Percentiles rank a stretch among this genome's conserved stretches.
Conservation (phyloP, 2,888 invertebrate species). For the Empis livida region DNA sequence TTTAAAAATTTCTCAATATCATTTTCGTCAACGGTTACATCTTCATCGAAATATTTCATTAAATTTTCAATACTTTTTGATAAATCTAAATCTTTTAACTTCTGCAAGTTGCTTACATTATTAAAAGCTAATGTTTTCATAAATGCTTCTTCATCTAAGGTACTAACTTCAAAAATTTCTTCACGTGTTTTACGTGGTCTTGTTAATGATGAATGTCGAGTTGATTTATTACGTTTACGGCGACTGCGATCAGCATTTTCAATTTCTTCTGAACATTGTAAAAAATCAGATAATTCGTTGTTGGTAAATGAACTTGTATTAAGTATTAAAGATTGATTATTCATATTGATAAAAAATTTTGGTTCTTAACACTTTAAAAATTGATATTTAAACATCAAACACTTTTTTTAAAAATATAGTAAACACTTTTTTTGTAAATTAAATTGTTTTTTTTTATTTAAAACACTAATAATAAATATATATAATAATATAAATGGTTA, state of each 20-base stretch:
- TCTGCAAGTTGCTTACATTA: conserved; percentile 13
- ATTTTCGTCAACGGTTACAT: conserved; percentile 15
- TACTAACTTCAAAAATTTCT: conserved; percentile 24
- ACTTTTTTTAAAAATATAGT: too few relatives aligned
- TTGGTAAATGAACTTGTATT: conserved; percentile 24
- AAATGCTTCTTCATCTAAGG: conserved; percentile 23
- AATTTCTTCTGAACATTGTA: conserved; percentile 24
- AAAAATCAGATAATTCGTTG: conserved; percentile 20
- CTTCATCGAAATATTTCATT: conserved; percentile 27
- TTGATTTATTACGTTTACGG: not conserved
- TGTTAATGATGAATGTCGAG: not conserved
- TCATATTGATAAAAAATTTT: not conserved
- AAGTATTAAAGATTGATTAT: conserved; percentile 13
- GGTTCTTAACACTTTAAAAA: too few relatives aligned
- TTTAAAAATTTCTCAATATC: not conserved
- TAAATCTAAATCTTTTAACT: conserved; percentile 16
- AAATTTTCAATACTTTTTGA: conserved; percentile 23
- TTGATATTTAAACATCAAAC: too few relatives aligned
- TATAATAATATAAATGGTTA: too few relatives aligned
- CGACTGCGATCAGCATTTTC: conserved; percentile 15
- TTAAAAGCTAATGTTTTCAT: conserved; percentile 19
- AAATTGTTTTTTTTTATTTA: too few relatives aligned
- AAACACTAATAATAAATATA: too few relatives aligned
- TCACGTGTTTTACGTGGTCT: conserved; percentile 17
- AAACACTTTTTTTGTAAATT: too few relatives aligned